Base-by-base conservation (phyloP, 2,113 vertebrate species). In the Nematolebias whitei region DNA sequence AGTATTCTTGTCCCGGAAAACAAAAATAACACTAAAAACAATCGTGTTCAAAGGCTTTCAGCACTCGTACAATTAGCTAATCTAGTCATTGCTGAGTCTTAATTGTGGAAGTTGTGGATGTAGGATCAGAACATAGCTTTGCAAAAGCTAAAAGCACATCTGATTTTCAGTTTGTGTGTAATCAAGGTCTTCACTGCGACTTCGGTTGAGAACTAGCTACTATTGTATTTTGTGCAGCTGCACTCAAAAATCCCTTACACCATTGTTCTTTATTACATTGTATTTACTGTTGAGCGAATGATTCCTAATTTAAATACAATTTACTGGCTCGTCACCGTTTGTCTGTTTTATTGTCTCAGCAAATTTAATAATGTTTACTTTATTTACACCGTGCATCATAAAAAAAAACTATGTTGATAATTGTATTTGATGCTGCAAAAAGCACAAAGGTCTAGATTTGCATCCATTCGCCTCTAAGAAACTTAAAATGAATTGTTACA, bases 1-100 rank as follows among this genome's bases (percentile, higher is more conserved):
- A n/a, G n/a, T n/a, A n/a, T n/a, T n/a, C n/a, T 74, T 58, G 22
- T 12, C 35, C 40, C 43, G 62, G 43, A 58, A 60, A 20, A 55
- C 40, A 32, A 43, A 53, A 40, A 45, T 72, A 38, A 40, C 40
- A 66, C 19, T 29, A 7, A 16, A n/a, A 61, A 6, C 57, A n/a
- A 59, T 52, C 45, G 32, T 19, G 55, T 20, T 5, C 14, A 58
- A 53, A 26, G 55, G 52, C 41, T 63, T 40, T 50, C 5, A 35
- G 26, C 26, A 29, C 7, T 29, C 7, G 26, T 29, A 35, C 32
- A 35, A 10, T 35, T 35, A 8, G 32, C 32, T 35, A 35, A 35
- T 35, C 32, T 35, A n/a, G 32, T 2, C 26, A 12, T 32, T 12
- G 15, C 22, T 3, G 1, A 19, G 10, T 32, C 24, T 29, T 10